These are phyloP conservation scores for Rhimphoctona megacephalus DNA, from an alignment of 2,888 invertebrate genomes.

Conservation along the genomic window DNA sequence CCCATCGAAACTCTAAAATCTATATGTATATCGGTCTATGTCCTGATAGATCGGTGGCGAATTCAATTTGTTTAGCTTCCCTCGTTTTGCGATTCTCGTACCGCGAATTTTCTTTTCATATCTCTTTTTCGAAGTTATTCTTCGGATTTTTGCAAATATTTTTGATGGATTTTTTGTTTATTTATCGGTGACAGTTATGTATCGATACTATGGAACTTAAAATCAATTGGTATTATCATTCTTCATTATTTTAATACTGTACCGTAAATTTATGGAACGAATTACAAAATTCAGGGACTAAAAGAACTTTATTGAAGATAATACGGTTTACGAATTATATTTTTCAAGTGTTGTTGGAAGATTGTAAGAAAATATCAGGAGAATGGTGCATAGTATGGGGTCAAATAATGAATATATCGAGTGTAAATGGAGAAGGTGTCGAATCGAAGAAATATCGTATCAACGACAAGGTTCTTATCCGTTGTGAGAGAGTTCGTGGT, in stretches of 20 bases:
- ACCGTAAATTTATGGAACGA: no score
- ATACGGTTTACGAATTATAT: no score
- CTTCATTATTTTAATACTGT: no score
- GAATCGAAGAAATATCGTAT: constrained; percentile 48
- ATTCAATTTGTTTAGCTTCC: constrained; percentile 44
- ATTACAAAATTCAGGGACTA: no score
- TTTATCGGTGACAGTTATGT: no score
- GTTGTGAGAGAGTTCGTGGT: constrained; percentile 22
- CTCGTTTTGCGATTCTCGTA: constrained; percentile 25
- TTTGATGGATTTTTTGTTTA: background rate
- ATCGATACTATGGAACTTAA: no score
- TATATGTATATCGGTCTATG: background rate
- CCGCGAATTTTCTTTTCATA: constrained; percentile 12
- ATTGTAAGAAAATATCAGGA: no score
- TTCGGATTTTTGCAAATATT: background rate
- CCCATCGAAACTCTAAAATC: constrained; percentile 2
- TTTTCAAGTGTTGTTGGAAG: background rate
- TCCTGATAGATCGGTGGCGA: constrained; percentile 42
- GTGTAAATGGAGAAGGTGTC: constrained; percentile 37
- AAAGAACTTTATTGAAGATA: no score
- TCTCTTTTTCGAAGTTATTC: background rate
- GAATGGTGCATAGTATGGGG: constrained; percentile 4
- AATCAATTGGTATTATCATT: no score
- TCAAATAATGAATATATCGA: constrained; percentile 43
- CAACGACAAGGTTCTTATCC: constrained; percentile 31